These are phyloP conservation scores for Mormyrus iriodes DNA, from an alignment of 2,113 vertebrate genomes.

Conservation along the genomic window DNA sequence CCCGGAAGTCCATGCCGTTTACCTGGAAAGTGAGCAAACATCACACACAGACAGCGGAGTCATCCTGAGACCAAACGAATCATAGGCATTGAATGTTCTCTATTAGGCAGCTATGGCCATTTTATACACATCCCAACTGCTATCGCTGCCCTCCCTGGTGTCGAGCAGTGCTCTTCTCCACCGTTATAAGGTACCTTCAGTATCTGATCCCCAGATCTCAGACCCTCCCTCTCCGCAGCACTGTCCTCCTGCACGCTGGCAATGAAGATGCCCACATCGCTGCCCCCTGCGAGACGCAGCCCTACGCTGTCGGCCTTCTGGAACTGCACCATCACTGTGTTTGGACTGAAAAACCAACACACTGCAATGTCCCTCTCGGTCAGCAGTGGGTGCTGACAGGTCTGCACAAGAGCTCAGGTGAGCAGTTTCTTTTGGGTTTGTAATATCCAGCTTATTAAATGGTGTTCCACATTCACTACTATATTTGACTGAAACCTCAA, in stretches of 20 bases:
- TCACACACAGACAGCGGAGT: not conserved
- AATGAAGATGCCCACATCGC: conserved; percentile 94
- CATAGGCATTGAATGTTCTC: not conserved
- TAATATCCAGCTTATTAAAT: not conserved
- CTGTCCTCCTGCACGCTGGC: conserved; percentile 94
- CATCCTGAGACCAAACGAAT: not conserved
- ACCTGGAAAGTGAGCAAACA: conserved; percentile 59
- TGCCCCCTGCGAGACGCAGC: conserved; percentile 86
- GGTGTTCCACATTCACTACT: not conserved
- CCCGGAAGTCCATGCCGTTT: conserved; percentile 86
- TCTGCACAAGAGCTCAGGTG: not conserved
- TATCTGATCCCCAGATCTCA: conserved; percentile 87
- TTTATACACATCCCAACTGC: not conserved
- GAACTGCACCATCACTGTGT: conserved; percentile 88
- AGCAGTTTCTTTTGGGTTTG: not conserved
- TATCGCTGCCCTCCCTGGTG: not conserved
- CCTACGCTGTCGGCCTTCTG: conserved; percentile 91
- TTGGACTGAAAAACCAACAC: conserved; percentile 55
- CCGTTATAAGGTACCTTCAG: conserved; percentile 71
- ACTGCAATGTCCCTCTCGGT: not conserved
- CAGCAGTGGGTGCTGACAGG: not conserved
- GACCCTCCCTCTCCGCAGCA: conserved; percentile 82
- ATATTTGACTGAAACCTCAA: not conserved
- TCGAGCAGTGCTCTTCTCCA: not conserved
- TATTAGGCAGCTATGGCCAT: not conserved